Conservation (phyloP, 1,140 invertebrate genomes). For the Zaprionus tsacasi region DNA sequence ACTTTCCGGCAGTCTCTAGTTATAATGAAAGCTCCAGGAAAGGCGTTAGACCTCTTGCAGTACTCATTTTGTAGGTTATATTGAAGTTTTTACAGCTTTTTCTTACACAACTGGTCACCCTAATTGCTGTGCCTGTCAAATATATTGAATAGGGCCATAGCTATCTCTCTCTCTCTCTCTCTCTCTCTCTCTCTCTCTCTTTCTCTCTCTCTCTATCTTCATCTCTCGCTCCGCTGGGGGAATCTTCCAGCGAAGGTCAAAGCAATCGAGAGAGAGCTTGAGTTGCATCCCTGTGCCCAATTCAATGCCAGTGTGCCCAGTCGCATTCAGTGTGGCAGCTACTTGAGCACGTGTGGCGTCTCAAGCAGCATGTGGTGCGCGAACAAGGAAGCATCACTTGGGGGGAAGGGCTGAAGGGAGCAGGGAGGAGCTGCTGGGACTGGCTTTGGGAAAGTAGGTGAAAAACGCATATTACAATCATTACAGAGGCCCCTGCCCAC, state of each 20-base stretch:
- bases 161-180: neutral
- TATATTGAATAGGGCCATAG: neutral
- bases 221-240: neutral
- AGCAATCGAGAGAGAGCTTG: constrained; percentile 2
- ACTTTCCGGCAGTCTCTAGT: neutral
- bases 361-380: constrained; percentile 53
- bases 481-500: neutral
- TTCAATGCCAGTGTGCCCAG: constrained; percentile 28
- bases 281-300: constrained; percentile 19
- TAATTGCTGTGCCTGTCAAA: neutral
- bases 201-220: neutral
- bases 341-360: constrained; percentile 74
- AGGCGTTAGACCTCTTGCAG: neutral
- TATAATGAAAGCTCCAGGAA: neutral
- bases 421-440: neutral
- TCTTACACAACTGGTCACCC: neutral
- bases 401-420: neutral
- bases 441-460: constrained; percentile 46
- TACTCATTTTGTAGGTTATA: neutral
- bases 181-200: neutral
- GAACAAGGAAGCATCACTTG: neutral
- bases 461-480: constrained; percentile 49
- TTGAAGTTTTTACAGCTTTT: neutral
- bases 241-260: constrained; percentile 31
- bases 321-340: constrained; percentile 34